Percentiles rank a stretch among this genome's conserved stretches.
phyloP scores from a whole-genome alignment of 2,113 vertebrate species.

The Mionectes macconnelli region DNA sequence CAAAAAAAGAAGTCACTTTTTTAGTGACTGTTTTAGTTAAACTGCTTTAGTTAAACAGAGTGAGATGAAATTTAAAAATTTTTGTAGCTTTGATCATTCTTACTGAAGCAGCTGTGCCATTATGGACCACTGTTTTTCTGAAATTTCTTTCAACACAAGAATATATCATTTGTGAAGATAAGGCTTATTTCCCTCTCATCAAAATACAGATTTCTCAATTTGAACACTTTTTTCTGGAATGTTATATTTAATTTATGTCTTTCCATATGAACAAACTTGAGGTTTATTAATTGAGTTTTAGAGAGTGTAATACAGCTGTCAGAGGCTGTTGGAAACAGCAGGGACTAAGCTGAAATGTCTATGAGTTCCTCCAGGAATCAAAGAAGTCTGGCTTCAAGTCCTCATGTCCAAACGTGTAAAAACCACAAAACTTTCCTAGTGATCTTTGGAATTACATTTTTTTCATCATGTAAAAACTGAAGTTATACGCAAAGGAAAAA shows the following conservation, averaged over 20 bases:
- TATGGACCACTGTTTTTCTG: not conserved
- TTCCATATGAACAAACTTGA: not conserved
- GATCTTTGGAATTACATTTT: not conserved
- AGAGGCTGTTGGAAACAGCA: not conserved
- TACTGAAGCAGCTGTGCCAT: not conserved
- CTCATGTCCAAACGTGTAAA: not conserved
- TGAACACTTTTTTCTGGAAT: not conserved
- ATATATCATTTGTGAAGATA: not conserved
- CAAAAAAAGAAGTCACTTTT: accelerated
- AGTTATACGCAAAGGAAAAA: not conserved
- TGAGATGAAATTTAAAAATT: not conserved
- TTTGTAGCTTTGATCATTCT: not conserved
- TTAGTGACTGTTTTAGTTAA: not conserved
- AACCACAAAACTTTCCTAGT: not conserved
- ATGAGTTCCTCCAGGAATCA: not conserved
- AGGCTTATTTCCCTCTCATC: not conserved
- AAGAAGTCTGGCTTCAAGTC: not conserved
- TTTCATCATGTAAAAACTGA: not conserved
- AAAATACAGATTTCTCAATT: not conserved
- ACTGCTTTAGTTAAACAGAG: not conserved
- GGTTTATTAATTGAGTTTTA: not conserved
- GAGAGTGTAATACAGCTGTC: not conserved
- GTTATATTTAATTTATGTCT: not conserved
- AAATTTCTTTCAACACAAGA: not conserved
- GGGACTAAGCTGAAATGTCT: not conserved